A percentile compares a stretch with the other conserved stretches of the same genome.
These are phyloP conservation scores for Temnopleurus reevesii DNA, from an alignment of 53 echinoderm and acorn worm species.

Conservation along the genomic window DNA sequence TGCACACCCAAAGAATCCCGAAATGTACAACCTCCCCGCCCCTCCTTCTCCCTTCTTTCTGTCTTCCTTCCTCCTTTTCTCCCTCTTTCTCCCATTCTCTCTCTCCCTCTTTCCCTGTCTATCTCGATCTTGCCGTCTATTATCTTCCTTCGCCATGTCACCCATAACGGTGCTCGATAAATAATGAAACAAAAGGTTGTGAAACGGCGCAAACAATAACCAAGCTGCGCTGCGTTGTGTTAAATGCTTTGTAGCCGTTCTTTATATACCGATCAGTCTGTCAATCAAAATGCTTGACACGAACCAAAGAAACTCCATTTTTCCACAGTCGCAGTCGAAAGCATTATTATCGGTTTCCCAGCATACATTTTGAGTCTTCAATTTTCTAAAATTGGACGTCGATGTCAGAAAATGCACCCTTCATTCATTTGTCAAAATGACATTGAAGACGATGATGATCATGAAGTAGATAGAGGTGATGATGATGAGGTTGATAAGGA, in stretches of 20 bases:
- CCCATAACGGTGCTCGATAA: constrained; percentile 5
- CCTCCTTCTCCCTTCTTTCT: background rate
- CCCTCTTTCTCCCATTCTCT: background rate
- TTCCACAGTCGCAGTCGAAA: too few species aligned
- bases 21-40: background rate
- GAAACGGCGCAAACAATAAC: background rate
- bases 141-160: background rate
- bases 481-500: too few species aligned
- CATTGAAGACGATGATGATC: too few species aligned
- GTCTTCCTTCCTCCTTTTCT: background rate
- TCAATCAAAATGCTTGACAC: constrained; percentile 17
- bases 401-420: too few species aligned
- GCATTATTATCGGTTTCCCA: too few species aligned
- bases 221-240: background rate
- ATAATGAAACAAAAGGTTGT: constrained; percentile 8
- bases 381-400: too few species aligned
- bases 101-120: background rate
- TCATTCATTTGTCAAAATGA: too few species aligned
- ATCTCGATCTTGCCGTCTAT: background rate
- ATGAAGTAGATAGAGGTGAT: too few species aligned
- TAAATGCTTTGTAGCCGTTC: background rate
- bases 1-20: too few species aligned
- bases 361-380: too few species aligned
- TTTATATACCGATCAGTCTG: background rate
- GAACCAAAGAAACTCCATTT: background rate